Percentiles rank a stretch among this genome's conserved stretches.
Conservation (phyloP, 1,140 invertebrate species). For the Lasioglossum albipes region DNA sequence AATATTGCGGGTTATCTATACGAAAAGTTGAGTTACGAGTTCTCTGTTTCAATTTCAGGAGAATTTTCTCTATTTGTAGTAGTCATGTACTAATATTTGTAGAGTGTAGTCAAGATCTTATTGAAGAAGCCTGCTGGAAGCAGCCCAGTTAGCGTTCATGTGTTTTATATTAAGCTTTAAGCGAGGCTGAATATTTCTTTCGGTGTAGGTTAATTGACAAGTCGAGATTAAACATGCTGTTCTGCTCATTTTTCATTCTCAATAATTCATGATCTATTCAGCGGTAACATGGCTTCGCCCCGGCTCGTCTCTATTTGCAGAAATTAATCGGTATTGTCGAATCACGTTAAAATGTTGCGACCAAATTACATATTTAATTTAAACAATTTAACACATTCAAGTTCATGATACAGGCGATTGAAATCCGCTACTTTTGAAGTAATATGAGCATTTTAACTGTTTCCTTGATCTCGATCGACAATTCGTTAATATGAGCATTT, state of each 20-base stretch:
- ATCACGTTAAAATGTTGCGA: no score
- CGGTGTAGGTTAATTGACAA: slow-evolving; percentile 7
- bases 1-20: no score
- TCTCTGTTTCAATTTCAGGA: no score
- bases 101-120: neutral
- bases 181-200: neutral
- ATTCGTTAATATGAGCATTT: no score
- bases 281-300: neutral
- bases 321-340: no score
- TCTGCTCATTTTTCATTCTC: neutral
- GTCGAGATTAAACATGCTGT: slow-evolving; percentile 1
- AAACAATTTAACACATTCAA: no score
- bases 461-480: no score
- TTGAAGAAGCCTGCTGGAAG: neutral
- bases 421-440: no score
- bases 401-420: no score
- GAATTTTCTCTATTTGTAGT: neutral
- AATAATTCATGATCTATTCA: neutral
- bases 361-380: no score
- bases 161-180: slow-evolving; percentile 12
- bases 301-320: neutral
- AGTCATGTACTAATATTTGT: neutral
- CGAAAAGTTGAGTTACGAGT: no score
- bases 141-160: neutral
- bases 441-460: no score